phyloP scores from a whole-genome alignment of 1,140 invertebrate genomes.

The Kradibia gibbosae region DNA sequence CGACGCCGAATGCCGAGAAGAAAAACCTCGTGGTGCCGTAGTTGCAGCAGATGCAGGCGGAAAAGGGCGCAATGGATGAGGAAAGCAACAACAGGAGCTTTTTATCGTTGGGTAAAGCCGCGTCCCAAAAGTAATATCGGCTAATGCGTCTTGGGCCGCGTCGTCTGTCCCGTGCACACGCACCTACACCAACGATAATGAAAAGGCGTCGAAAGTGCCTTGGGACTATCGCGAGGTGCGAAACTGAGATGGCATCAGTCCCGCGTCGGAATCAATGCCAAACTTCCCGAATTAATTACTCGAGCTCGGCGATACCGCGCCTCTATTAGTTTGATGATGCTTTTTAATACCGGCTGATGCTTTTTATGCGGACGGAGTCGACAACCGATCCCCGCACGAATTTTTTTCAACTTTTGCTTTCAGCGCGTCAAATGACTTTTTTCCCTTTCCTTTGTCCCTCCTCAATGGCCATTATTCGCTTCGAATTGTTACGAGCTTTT shows the following conservation, averaged over 20 bases:
- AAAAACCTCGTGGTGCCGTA: background rate
- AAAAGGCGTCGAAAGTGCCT: conserved; percentile 51
- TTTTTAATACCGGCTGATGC: conserved; percentile 29
- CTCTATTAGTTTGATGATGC: conserved; percentile 33
- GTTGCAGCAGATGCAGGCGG: no score
- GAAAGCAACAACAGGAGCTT: conserved; percentile 46
- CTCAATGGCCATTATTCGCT: background rate
- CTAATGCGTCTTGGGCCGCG: conserved; percentile 53
- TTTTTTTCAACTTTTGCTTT: background rate
- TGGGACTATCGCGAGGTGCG: conserved; percentile 51
- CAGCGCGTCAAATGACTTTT: background rate
- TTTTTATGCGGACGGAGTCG: background rate
- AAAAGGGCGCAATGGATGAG: conserved; percentile 27
- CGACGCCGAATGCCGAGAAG: background rate
- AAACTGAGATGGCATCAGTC: background rate
- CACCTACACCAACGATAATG: background rate
- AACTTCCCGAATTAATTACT: conserved; percentile 37
- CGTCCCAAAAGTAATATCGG: conserved; percentile 61
- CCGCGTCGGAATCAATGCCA: background rate
- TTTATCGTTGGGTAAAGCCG: conserved; percentile 51
- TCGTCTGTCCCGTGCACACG: background rate
- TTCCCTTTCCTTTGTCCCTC: background rate
- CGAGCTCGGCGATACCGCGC: background rate
- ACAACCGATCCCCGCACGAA: background rate
- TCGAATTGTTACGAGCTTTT: background rate